Evolutionary conservation across 1,140 invertebrate species (phyloP), one percentile per base, ranked within the genome.

Genomic region (Leptopilina clavipes): DNA sequence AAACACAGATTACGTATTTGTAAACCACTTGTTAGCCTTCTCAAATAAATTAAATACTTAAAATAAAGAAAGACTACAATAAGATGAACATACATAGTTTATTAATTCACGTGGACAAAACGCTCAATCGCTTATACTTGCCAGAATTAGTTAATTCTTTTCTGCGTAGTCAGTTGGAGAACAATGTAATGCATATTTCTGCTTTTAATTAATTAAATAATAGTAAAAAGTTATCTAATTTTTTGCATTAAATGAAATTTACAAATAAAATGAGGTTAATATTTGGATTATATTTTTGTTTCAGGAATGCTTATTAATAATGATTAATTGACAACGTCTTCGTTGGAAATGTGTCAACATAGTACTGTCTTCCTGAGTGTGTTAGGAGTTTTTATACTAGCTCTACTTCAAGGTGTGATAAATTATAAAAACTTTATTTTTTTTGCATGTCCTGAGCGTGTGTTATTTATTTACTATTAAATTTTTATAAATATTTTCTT

Each of bases 331-430:
- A 89, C n/a, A n/a, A n/a, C 86, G 80, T 79, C 83, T 83, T 79
- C 81, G 85, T 81, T 85, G 86, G 89, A 87, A 87, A 90, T 90
- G 89, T 88, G 89, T 82, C 84, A 85, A 78, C 87, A 86, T 86
- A 88, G 82, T 85, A 89, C 89, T 79, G 86, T 89, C 78, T 89
- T 90, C 85, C 87, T 90, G 79, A 88, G 88, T 77, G 85, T 90
- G 83, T 90, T 88, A 88, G 89, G 87, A 84, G 84, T 90, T 76
- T 87, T 90, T 72, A 83, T 90, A 81, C 85, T 89, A 80, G 80
- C 86, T 83, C 81, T 90, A 73, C 88, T 90, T 84, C 86, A 90
- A 89, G 89, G 89, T 90, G 85, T 31, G 78, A 77, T 74, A 80
- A 31, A 31, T 31, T 31, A 31, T 31, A 31, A 31, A 5, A 31